Conservation (phyloP, 2,113 vertebrate species). For the Xyliphius kryptos region DNA sequence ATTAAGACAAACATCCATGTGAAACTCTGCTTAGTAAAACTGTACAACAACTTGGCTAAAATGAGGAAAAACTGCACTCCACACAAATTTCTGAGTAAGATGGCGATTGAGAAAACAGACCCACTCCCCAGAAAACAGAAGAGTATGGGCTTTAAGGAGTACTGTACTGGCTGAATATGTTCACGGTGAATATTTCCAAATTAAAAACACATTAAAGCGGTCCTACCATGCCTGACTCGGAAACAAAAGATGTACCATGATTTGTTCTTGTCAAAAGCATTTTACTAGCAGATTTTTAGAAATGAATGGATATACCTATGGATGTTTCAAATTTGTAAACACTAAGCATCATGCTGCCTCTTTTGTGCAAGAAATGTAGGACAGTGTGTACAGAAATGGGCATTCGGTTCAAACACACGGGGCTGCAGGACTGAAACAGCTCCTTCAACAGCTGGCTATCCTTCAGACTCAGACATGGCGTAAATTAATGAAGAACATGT, state of each 20-base stretch:
- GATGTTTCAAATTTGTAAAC: slow-evolving; percentile 68
- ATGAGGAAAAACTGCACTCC: slow-evolving; percentile 61
- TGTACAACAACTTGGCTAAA: slow-evolving; percentile 62
- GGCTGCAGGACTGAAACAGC: slow-evolving; percentile 13
- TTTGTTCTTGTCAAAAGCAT: slow-evolving; percentile 26
- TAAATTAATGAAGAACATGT: slow-evolving; percentile 67
- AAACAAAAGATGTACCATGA: slow-evolving; percentile 19
- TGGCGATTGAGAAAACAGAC: slow-evolving; percentile 47
- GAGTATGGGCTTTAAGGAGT: slow-evolving; percentile 15
- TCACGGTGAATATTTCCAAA: slow-evolving; percentile 41
- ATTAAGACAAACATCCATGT: slow-evolving; percentile 69
- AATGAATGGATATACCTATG: slow-evolving; percentile 52
- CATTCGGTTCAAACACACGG: slow-evolving; percentile 1
- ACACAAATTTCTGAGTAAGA: slow-evolving; percentile 56
- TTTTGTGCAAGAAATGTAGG: slow-evolving; percentile 63
- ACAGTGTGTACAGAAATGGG: slow-evolving; percentile 51
- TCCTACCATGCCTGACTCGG: slow-evolving; percentile 36
- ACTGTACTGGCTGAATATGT: slow-evolving; percentile 40
- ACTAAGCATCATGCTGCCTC: slow-evolving; percentile 69
- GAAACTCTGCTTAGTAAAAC: slow-evolving; percentile 64
- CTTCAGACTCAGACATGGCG: slow-evolving; percentile 42
- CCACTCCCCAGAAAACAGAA: slow-evolving; percentile 36
- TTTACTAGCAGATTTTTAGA: slow-evolving; percentile 14
- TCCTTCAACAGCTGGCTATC: slow-evolving; percentile 21
- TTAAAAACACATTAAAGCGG: slow-evolving; percentile 42